Evolutionary conservation across 2,888 invertebrate genomes (phyloP).

Genomic region (Arge pagana): DNA sequence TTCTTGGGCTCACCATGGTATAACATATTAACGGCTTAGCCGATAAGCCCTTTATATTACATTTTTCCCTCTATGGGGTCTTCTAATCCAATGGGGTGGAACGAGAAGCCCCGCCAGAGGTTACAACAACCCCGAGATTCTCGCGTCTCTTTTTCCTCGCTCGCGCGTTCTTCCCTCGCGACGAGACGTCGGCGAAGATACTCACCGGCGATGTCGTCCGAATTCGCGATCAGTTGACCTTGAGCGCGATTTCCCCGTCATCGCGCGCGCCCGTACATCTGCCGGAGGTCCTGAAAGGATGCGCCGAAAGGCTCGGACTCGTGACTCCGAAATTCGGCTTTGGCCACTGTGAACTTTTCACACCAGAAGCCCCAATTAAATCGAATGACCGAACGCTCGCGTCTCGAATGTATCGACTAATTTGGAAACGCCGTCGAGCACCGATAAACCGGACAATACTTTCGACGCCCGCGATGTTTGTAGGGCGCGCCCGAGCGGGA

Average conservation of each 20-base stretch:
- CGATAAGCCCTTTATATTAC: constrained; percentile 59
- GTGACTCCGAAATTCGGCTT: no score
- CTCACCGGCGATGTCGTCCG: no score
- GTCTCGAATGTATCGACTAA: no score
- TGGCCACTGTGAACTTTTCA: constrained; percentile 11
- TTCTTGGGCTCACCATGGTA: constrained; percentile 48
- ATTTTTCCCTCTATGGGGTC: constrained; percentile 59
- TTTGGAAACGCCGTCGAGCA: no score
- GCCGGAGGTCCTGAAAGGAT: not conserved
- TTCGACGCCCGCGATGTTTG: constrained; percentile 38
- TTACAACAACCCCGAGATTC: constrained; percentile 2
- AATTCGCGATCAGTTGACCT: no score
- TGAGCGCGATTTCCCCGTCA: no score
- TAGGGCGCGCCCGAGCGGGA: constrained; percentile 47
- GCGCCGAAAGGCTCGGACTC: not conserved
- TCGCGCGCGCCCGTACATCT: no score
- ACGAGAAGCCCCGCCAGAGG: constrained; percentile 30
- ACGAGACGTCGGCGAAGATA: not conserved
- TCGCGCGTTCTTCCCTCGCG: no score
- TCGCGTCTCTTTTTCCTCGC: no score
- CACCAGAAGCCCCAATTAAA: constrained; percentile 42
- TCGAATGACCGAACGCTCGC: constrained; percentile 46
- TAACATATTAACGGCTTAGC: constrained; percentile 59
- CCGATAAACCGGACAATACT: constrained; percentile 40
- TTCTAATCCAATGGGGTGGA: constrained; percentile 53